These are phyloP conservation scores for Plutella xylostella DNA, from an alignment of 2,888 invertebrate genomes.

Conservation along the genomic window DNA sequence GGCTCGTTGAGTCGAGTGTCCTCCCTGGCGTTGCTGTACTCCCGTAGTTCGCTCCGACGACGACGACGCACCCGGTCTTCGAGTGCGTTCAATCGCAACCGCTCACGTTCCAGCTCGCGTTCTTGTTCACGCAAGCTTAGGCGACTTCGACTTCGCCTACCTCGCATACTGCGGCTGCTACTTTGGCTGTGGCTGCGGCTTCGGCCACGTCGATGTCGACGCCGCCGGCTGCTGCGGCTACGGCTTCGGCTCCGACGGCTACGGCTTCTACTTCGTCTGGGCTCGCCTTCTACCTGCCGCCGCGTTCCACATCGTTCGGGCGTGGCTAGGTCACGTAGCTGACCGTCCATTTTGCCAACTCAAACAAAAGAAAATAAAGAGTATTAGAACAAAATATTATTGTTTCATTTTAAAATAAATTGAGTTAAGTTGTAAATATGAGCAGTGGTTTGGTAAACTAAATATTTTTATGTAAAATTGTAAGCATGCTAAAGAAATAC, in stretches of 20 bases:
- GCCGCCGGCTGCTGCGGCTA: background rate
- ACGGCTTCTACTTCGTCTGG: too few species aligned
- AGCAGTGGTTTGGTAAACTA: background rate
- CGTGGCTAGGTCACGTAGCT: background rate
- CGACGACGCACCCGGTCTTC: background rate
- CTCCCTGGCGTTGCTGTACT: too few species aligned
- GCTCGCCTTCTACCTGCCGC: too few species aligned
- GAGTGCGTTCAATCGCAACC: background rate
- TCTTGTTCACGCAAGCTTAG: background rate
- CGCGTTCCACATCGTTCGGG: background rate
- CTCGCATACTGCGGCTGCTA: too few species aligned
- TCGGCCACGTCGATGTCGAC: background rate
- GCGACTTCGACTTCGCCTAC: too few species aligned
- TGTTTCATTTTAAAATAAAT: too few species aligned
- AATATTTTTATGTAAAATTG: background rate
- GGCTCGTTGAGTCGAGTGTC: background rate
- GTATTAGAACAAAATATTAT: background rate
- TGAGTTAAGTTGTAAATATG: too few species aligned
- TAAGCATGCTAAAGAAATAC: background rate
- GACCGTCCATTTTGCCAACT: background rate
- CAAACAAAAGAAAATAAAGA: background rate
- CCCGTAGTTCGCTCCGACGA: too few species aligned
- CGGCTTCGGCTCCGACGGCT: background rate
- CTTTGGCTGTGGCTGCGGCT: constrained; percentile 3
- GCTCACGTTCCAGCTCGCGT: background rate